Conservation (phyloP, 1,140 invertebrate genomes). For the Drosophila parvula region DNA sequence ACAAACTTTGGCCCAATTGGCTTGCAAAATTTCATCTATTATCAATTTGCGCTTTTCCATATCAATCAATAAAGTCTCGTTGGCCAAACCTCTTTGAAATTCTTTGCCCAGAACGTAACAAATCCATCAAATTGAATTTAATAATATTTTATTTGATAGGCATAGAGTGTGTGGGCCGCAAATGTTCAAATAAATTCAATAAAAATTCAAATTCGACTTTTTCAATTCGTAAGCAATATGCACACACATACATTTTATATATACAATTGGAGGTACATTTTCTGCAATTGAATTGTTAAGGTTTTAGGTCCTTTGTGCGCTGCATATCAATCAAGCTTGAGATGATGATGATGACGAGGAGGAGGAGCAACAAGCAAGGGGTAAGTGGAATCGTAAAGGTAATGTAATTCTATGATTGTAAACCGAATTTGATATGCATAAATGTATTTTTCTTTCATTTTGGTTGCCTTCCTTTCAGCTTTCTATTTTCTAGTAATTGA, state of each 20-base stretch:
- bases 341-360: conserved; percentile 6
- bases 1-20: conserved; percentile 9
- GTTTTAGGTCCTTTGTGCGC: conserved; percentile 40
- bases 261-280: conserved; percentile 36
- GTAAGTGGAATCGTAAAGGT: conserved; percentile 13
- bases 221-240: conserved; percentile 29
- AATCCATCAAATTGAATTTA: conserved; percentile 60
- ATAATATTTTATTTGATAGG: conserved; percentile 53
- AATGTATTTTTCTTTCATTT: conserved; percentile 2
- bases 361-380: not conserved
- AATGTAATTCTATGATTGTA: conserved; percentile 22
- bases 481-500: not conserved
- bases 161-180: not conserved
- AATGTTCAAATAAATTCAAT: conserved; percentile 50
- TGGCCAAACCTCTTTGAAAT: not conserved
- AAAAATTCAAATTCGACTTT: conserved; percentile 55
- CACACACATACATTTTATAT: not conserved
- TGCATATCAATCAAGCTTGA: conserved; percentile 49
- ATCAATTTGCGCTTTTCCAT: conserved; percentile 10
- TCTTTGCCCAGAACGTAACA: conserved; percentile 20
- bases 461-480: conserved; percentile 1
- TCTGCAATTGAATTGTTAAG: conserved; percentile 49
- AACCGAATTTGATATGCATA: conserved; percentile 29
- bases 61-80: conserved; percentile 17
- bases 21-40: conserved; percentile 15